Percentiles rank a stretch among this genome's conserved stretches.
These are phyloP conservation scores for Petromus typicus DNA, from an alignment of 2,113 vertebrate species.

Conservation along the genomic window DNA sequence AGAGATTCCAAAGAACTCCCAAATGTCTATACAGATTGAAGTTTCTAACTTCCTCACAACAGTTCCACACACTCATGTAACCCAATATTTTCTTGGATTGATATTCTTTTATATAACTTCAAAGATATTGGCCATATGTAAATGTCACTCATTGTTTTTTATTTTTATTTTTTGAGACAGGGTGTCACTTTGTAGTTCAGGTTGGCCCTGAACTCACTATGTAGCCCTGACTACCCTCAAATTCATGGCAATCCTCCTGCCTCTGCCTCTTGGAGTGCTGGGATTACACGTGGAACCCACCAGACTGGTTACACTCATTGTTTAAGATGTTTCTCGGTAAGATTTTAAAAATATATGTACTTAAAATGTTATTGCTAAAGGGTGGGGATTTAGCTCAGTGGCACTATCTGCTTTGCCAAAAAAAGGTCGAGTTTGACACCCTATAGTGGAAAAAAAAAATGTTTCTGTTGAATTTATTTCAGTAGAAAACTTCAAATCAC, in stretches of 20 bases:
- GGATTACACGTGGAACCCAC: too few relatives aligned
- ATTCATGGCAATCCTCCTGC: too few relatives aligned
- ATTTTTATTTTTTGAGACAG: too few relatives aligned
- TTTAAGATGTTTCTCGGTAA: slow-evolving; percentile 31
- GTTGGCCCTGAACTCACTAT: too few relatives aligned
- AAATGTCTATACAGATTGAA: not conserved
- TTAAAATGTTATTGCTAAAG: too few relatives aligned
- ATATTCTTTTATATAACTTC: not conserved
- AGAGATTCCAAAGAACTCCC: not conserved
- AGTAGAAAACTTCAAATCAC: not conserved
- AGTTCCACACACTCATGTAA: not conserved
- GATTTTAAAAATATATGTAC: not conserved
- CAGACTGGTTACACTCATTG: too few relatives aligned
- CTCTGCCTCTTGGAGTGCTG: too few relatives aligned
- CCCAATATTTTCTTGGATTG: not conserved
- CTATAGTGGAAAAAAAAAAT: not conserved
- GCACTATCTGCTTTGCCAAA: too few relatives aligned
- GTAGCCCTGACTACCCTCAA: too few relatives aligned
- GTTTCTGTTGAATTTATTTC: slow-evolving; percentile 7
- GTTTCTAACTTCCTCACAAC: slow-evolving; percentile 9
- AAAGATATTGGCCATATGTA: slow-evolving; percentile 22
- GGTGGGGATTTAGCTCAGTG: too few relatives aligned
- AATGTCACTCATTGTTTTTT: not conserved
- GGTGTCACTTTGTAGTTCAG: too few relatives aligned
- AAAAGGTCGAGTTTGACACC: too few relatives aligned